Evolutionary conservation across 2,888 invertebrate species (phyloP).

Genomic region (Agrochola litura): DNA sequence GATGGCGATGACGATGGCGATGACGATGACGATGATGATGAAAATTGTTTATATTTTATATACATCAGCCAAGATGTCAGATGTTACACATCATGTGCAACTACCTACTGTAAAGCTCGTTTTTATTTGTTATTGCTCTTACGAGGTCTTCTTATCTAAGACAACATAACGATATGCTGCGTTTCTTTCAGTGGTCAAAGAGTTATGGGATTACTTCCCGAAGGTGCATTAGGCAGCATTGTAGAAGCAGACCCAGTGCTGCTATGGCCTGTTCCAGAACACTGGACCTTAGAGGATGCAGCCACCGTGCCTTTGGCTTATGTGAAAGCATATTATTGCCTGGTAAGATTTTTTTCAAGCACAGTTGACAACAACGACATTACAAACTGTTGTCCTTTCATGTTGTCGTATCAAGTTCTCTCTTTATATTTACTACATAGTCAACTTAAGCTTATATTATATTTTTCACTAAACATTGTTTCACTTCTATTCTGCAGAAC

Average conservation of each 20-base stretch:
- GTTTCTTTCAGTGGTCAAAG: slow-evolving; percentile 82
- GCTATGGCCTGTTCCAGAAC: slow-evolving; percentile 92
- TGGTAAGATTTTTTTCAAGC: slow-evolving; percentile 67
- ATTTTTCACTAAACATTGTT: background rate
- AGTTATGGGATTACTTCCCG: slow-evolving; percentile 91
- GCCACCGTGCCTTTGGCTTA: slow-evolving; percentile 94
- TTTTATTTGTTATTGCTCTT: background rate
- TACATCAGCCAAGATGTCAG: too few species aligned
- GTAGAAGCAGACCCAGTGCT: slow-evolving; percentile 88
- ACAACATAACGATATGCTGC: background rate
- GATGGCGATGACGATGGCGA: too few species aligned
- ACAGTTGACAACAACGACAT: background rate
- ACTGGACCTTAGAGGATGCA: slow-evolving; percentile 93
- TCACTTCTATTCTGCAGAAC: slow-evolving; percentile 14
- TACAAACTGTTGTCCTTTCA: background rate
- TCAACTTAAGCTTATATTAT: background rate
- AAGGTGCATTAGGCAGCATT: slow-evolving; percentile 89
- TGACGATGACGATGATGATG: too few species aligned
- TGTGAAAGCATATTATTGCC: slow-evolving; percentile 74
- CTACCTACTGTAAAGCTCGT: too few species aligned
- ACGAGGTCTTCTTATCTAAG: background rate
- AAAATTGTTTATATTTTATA: too few species aligned
- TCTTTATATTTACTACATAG: background rate
- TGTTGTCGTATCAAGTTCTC: background rate
- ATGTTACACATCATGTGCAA: too few species aligned